Base-by-base conservation (phyloP, 2,797 vertebrate genomes). In the Manis pentadactyla region DNA sequence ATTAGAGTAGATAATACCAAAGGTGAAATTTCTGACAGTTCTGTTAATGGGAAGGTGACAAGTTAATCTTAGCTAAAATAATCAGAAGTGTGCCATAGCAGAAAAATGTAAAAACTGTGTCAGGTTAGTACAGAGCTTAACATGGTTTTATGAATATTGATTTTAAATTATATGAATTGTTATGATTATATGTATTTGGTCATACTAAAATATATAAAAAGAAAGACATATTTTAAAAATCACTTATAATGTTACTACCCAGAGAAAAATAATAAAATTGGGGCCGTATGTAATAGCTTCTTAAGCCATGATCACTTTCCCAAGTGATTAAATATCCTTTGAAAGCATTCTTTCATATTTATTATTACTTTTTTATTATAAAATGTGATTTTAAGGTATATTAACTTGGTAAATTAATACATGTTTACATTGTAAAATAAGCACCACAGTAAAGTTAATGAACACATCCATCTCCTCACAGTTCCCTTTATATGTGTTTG, bases 21-120 rank as follows among this genome's bases (percentile, higher is more conserved):
- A 98, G 96, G 97, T 98, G 97, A 97, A 97, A 74, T 97, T 87
- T 97, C 93, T 98, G 97, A 98, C 96, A 97, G 95, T 57, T 96
- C 73, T 91, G 37, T 96, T 97, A 97, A 97, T 97, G 97, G 94
- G 82, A 96, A 97, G 96, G 89, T 98, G 97, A 97, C 97, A 98
- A 96, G 96, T 93, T 97, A 97, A 97, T 96, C 83, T 91, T 74
- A 94, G 91, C 79, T 97, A 96, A 97, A 95, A 94, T 96, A 94
- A 97, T 97, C 96, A 97, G 94, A 96, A 93, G 96, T 95, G 93
- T 97, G 96, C 73, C 89, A 94, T n/a, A 86, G 79, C 75, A 94
- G 94, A 87, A 68, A 89, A 81, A 91, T 75, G n/a, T 79, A 85
- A 97, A 85, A 97, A 63, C 79, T 73, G 3, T 95, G 89, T 95